Evolutionary conservation across 2,888 invertebrate species (phyloP), one percentile per base, ranked within the genome.

Genomic region (Amorpha juglandis): DNA sequence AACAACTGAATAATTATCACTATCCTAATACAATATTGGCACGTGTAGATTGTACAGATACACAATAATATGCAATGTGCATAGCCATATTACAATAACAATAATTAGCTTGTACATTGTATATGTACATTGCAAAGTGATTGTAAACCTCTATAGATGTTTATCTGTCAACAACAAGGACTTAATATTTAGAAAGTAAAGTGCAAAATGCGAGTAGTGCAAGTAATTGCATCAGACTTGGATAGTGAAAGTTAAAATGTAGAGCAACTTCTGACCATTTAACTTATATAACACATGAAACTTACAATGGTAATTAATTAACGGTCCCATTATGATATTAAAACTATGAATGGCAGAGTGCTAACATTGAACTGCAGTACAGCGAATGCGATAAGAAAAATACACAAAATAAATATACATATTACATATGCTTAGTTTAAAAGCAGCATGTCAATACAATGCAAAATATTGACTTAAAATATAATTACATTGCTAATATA

Each of bases 181-280:
- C 33, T 58, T 67, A 21, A 58, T 63, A 8, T 68, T 68, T 65
- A 35, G 68, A 65, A 65, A 65, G 64, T 58, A 55, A 58, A 35
- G 8, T 55, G 21, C 12, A 55, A 16, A 47, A 19, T 19, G 51
- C 12, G n/a, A 38, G 48, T 19, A 8, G 12, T 55, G 35, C 19
- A 55, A n/a, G 14, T 6, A 21, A 47, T 58, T 65, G 47, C 58
- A 47, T 27, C 47, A 16, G 11, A 27, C 16, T 4, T 55, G 42
- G 8, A 38, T 1, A 58, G 64, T 65, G 64, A 65, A 65, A 65
- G 64, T 65, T 58, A 47, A 65, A 48, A 65, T 58, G 33, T 63
- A 51, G 63, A 62, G 62, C 67, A 67, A 68, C 53, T 66, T 68
- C 70, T 67, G 65, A 64, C 68, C 66, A 70, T 71, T 70, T 14